Conservation (phyloP, 2,113 vertebrate genomes). For the Lepus europaeus region DNA sequence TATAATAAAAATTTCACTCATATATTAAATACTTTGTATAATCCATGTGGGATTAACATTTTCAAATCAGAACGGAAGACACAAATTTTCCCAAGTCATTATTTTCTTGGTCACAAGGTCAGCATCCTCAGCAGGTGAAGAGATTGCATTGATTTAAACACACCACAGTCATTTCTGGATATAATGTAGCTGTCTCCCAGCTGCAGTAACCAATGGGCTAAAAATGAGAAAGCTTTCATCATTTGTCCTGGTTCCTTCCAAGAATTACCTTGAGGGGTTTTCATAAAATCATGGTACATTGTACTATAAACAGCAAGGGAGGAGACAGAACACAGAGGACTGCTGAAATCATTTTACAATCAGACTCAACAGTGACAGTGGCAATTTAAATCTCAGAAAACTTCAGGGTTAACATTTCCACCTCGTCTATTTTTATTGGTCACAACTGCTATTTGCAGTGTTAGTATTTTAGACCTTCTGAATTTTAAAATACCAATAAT, state of each 20-base stretch:
- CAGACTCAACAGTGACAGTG: slow-evolving; percentile 35
- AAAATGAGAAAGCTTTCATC: slow-evolving; percentile 26
- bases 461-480: slow-evolving; percentile 2
- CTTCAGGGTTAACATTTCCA: slow-evolving; percentile 67
- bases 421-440: slow-evolving; percentile 57
- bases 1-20: slow-evolving; percentile 61
- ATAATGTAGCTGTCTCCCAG: slow-evolving; percentile 67
- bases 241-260: not conserved
- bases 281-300: not conserved
- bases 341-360: slow-evolving; percentile 61
- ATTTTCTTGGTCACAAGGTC: slow-evolving; percentile 70
- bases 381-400: slow-evolving; percentile 73
- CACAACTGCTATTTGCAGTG: not conserved
- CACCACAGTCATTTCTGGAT: slow-evolving; percentile 64
- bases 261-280: slow-evolving; percentile 52
- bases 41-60: slow-evolving; percentile 55
- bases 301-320: slow-evolving; percentile 28
- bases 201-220: slow-evolving; percentile 14
- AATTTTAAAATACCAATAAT: slow-evolving; percentile 53
- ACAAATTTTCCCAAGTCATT: slow-evolving; percentile 10
- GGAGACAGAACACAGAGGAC: slow-evolving; percentile 29
- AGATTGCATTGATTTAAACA: slow-evolving; percentile 77
- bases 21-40: not conserved
- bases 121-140: slow-evolving; percentile 75
- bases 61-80: not conserved